Evolutionary conservation across 2,888 invertebrate genomes (phyloP), one percentile per base, ranked within the genome.

Genomic region (Microchrysa polita): DNA sequence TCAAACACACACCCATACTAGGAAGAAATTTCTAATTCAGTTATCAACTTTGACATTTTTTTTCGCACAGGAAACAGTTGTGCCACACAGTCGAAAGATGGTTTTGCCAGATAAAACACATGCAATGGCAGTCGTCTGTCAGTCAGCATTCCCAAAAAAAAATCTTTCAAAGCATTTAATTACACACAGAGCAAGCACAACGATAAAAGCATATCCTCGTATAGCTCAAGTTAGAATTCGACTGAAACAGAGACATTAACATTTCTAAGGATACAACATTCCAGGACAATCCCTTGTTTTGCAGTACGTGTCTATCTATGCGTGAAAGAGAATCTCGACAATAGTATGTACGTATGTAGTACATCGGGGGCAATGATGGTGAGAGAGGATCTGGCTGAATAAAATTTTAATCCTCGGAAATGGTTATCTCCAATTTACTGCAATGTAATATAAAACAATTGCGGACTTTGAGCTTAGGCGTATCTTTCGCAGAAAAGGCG

Each of bases 361-460:
- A 48, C 44, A 22, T 65, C 4, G 48, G 53, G 53, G n/a, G 10
- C 18, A 55, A 20, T n/a, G 7, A 10, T 20, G 40, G n/a, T 63
- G 42, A 12, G 42, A n/a, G 16, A n/a, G 48, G 48, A 48, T 48
- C 48, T 12, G 22, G 20, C 44, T 65, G 65, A 69, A 69, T 69
- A 42, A 55, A 55, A 69, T 69, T 55, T 57, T 69, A 69, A 69
- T 69, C 69, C 57, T 69, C 14, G 20, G 57, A 10, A 69, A 69
- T 69, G 69, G 34, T 69, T 48, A 69, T 69, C 55, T 44, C 69
- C 69, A 69, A 69, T 69, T 69, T 55, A 67, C 67, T 67, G 67
- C 55, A 67, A 65, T 48, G 65, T 20, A 65, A 65, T 48, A 65
- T 65, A 65, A 65, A 65, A 65, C 65, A 65, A 65, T 65, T 65